phyloP scores from a whole-genome alignment of 2,888 invertebrate genomes.

The Schizaphis graminum region DNA sequence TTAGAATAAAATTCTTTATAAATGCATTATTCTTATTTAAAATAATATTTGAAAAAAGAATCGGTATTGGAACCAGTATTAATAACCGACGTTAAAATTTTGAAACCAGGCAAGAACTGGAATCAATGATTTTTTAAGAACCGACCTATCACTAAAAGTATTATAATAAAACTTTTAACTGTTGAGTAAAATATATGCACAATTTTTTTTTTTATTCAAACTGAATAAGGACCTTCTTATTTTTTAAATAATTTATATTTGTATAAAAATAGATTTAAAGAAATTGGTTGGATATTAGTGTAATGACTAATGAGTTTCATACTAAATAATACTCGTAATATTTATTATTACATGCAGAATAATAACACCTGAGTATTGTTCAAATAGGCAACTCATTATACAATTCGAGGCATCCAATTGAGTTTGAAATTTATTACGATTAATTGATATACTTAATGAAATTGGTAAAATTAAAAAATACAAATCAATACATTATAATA shows the following conservation, averaged over 20 bases:
- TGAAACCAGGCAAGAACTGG: neutral
- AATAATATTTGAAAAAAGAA: too few relatives aligned
- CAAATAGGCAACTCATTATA: conserved; percentile 44
- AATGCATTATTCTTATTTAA: neutral
- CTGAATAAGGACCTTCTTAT: neutral
- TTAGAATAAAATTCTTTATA: too few relatives aligned
- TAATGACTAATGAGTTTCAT: neutral
- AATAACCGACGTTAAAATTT: neutral
- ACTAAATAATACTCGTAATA: too few relatives aligned
- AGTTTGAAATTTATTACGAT: neutral
- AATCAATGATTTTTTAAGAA: neutral
- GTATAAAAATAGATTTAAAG: neutral
- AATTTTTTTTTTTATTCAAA: neutral
- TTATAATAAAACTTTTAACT: too few relatives aligned
- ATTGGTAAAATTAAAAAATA: neutral
- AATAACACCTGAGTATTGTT: neutral
- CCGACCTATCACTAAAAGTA: neutral
- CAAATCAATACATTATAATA: neutral
- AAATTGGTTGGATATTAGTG: neutral
- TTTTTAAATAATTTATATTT: neutral
- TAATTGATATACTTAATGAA: neutral
- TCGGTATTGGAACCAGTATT: neutral
- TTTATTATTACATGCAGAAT: neutral
- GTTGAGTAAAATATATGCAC: too few relatives aligned
- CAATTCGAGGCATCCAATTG: neutral